Conservation (phyloP, 2,797 vertebrate species). For the Tolypeutes matacus region DNA sequence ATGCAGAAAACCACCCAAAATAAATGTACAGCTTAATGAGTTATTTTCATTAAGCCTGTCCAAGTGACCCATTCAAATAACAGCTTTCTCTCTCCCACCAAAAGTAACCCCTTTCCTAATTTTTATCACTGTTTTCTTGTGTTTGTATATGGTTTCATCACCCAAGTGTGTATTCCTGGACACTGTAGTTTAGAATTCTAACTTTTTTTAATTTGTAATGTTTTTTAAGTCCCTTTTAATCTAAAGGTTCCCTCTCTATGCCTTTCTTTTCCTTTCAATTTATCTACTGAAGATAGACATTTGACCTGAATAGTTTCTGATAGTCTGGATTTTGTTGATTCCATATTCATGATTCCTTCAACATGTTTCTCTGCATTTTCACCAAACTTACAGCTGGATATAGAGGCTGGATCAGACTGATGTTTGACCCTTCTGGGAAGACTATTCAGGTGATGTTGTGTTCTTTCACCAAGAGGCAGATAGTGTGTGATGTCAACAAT, state of each 20-base stretch:
- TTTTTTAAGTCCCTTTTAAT: constrained; percentile 32
- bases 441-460: too few species aligned
- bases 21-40: neutral
- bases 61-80: neutral
- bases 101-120: neutral
- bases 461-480: too few species aligned
- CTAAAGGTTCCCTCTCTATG: neutral
- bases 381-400: neutral
- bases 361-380: constrained; percentile 43
- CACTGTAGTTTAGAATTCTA: neutral
- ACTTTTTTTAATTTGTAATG: neutral
- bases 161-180: neutral
- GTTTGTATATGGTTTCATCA: neutral
- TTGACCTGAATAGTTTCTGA: neutral
- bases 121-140: neutral
- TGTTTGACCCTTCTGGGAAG: too few species aligned
- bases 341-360: neutral
- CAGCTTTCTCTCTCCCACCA: neutral
- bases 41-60: neutral
- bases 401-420: neutral
- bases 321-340: neutral
- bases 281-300: neutral
- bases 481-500: too few species aligned
- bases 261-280: neutral
- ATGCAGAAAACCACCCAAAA: neutral